Conservation (phyloP, 2,888 invertebrate species). For the Pyralis farinalis region DNA sequence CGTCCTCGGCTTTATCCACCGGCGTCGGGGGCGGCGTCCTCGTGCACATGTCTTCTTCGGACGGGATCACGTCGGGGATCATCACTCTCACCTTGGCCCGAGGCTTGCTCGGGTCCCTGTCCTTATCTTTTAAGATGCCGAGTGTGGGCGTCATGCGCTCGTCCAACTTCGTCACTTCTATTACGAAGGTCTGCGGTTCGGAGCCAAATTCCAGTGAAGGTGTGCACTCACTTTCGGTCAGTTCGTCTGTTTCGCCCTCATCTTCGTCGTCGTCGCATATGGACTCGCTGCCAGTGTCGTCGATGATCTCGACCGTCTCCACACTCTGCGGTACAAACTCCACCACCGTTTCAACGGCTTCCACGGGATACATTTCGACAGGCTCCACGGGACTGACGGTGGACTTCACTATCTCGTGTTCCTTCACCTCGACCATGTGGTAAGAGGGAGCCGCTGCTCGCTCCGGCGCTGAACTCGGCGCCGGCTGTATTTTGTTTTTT, state of each 20-base stretch:
- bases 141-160: slow-evolving; percentile 60
- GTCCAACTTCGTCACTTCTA: slow-evolving; percentile 58
- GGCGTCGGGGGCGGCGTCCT: slow-evolving; percentile 36
- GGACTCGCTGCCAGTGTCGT: slow-evolving; percentile 71
- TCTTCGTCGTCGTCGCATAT: slow-evolving; percentile 35
- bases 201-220: slow-evolving; percentile 42
- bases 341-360: slow-evolving; percentile 74
- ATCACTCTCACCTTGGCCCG: slow-evolving; percentile 33
- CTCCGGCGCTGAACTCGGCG: slow-evolving; percentile 18
- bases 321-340: slow-evolving; percentile 78
- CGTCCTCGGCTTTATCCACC: slow-evolving; percentile 29
- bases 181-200: slow-evolving; percentile 62
- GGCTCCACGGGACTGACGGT: slow-evolving; percentile 69
- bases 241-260: not conserved
- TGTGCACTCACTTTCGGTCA: slow-evolving; percentile 16
- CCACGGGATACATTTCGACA: slow-evolving; percentile 69
- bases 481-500: slow-evolving; percentile 52
- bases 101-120: slow-evolving; percentile 29
- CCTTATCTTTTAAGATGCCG: slow-evolving; percentile 50
- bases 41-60: slow-evolving; percentile 25
- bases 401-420: slow-evolving; percentile 85
- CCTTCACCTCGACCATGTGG: slow-evolving; percentile 85
- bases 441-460: slow-evolving; percentile 45
- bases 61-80: slow-evolving; percentile 45
- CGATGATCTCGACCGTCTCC: slow-evolving; percentile 78